phyloP scores from a whole-genome alignment of 2,888 invertebrate genomes.

The Scaptomyza cyrtandrae region DNA sequence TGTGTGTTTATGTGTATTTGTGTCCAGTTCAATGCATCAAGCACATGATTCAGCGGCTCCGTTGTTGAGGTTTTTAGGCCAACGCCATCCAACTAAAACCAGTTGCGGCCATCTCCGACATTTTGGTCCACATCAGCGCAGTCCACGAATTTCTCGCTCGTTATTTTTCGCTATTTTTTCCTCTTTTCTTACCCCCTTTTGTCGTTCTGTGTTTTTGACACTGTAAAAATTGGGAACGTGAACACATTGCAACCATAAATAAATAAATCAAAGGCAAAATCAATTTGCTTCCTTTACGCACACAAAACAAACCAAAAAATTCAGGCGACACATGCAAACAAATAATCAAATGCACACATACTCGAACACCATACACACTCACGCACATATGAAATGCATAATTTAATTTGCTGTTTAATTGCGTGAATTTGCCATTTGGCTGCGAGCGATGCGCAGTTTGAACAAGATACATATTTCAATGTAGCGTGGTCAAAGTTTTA shows the following conservation, averaged over 20 bases:
- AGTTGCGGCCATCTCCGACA: slow-evolving; percentile 57
- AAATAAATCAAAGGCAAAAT: slow-evolving; percentile 79
- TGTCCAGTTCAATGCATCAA: slow-evolving; percentile 54
- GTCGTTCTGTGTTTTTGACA: slow-evolving; percentile 14
- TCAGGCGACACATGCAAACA: slow-evolving; percentile 16
- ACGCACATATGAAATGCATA: slow-evolving; percentile 66
- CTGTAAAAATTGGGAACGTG: slow-evolving; percentile 48
- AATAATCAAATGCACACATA: slow-evolving; percentile 5
- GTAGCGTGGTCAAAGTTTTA: slow-evolving; percentile 35
- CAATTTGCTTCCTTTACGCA: slow-evolving; percentile 73
- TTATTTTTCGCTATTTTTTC: neutral
- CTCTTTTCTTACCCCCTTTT: neutral
- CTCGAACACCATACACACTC: neutral
- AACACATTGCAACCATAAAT: slow-evolving; percentile 58
- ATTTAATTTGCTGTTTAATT: slow-evolving; percentile 78
- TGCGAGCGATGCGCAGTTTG: slow-evolving; percentile 45
- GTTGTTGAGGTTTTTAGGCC: slow-evolving; percentile 61
- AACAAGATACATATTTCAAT: slow-evolving; percentile 30
- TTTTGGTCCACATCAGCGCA: slow-evolving; percentile 38
- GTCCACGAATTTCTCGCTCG: slow-evolving; percentile 14
- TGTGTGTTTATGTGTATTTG: slow-evolving; percentile 5
- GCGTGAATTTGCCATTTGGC: slow-evolving; percentile 71
- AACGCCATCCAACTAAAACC: slow-evolving; percentile 59
- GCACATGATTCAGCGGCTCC: slow-evolving; percentile 47
- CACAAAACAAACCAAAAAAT: slow-evolving; percentile 15